Evolutionary conservation across 2,888 invertebrate genomes (phyloP).

Genomic region (Drosophila ustulata): DNA sequence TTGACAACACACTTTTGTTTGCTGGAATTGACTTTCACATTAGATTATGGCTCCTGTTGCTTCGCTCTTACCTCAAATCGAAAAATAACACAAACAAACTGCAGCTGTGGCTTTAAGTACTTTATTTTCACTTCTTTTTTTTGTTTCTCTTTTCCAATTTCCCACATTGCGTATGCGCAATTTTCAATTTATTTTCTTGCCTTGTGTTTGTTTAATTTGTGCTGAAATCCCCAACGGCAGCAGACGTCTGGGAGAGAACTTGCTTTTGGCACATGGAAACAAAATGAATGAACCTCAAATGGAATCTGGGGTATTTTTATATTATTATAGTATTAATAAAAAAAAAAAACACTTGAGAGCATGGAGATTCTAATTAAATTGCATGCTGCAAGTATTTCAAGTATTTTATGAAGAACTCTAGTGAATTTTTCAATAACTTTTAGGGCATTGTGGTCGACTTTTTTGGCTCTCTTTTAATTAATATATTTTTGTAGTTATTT

Average conservation of each 20-base stretch:
- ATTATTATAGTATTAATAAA: neutral
- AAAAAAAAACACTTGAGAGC: neutral
- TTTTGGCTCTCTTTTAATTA: neutral
- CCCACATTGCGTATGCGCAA: slow-evolving; percentile 52
- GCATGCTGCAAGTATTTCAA: neutral
- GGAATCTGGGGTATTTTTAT: slow-evolving; percentile 8
- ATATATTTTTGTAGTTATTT: too few relatives aligned
- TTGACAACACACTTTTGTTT: slow-evolving; percentile 70
- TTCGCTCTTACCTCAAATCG: slow-evolving; percentile 43
- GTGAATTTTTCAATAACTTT: neutral
- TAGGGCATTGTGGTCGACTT: neutral
- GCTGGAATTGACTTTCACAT: slow-evolving; percentile 55
- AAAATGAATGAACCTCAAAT: slow-evolving; percentile 2
- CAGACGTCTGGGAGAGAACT: slow-evolving; percentile 54
- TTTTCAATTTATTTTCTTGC: slow-evolving; percentile 35
- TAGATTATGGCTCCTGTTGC: slow-evolving; percentile 39
- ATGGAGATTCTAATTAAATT: slow-evolving; percentile 6
- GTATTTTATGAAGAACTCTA: neutral
- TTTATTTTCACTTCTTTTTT: neutral
- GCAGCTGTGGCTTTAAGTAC: slow-evolving; percentile 42
- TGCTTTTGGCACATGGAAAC: slow-evolving; percentile 17
- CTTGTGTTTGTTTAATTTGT: slow-evolving; percentile 35
- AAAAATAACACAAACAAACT: slow-evolving; percentile 62
- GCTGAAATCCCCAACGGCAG: slow-evolving; percentile 44
- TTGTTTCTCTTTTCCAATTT: neutral